Conservation (phyloP, 1,140 invertebrate species). For the Orussus abietinus region DNA sequence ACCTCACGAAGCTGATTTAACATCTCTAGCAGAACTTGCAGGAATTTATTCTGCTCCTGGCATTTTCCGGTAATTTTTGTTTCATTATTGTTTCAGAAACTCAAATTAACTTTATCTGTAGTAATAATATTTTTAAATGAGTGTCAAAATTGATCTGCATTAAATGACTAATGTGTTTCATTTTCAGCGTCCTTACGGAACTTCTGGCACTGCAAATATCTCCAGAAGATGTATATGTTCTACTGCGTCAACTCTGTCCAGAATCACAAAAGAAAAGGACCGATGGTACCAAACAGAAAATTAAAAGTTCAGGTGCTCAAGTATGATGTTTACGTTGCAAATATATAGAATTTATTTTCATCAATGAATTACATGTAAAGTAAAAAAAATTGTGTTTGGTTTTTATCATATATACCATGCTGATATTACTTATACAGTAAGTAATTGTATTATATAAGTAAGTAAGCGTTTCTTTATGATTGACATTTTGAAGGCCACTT, state of each 20-base stretch:
- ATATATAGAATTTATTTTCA: slow-evolving; percentile 44
- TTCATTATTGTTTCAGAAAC: slow-evolving; percentile 7
- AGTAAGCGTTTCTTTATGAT: neutral
- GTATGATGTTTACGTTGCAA: neutral
- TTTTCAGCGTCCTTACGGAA: slow-evolving; percentile 33
- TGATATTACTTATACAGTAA: neutral
- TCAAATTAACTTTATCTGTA: neutral
- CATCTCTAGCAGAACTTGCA: slow-evolving; percentile 32
- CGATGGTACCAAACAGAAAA: slow-evolving; percentile 9
- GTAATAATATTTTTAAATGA: neutral
- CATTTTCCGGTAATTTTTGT: slow-evolving; percentile 27
- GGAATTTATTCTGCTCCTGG: slow-evolving; percentile 29
- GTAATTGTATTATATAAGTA: neutral
- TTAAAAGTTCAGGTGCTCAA: slow-evolving; percentile 8
- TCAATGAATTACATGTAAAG: slow-evolving; percentile 69
- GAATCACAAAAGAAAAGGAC: slow-evolving; percentile 15
- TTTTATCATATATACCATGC: slow-evolving; percentile 2
- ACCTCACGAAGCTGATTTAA: slow-evolving; percentile 28
- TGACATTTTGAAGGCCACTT: slow-evolving; percentile 1
- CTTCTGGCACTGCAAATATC: slow-evolving; percentile 33
- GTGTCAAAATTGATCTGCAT: slow-evolving; percentile 1
- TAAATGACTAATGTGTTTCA: neutral
- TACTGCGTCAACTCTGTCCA: slow-evolving; percentile 31
- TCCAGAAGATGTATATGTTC: slow-evolving; percentile 36
- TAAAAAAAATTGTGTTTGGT: neutral